phyloP scores from a whole-genome alignment of 1,140 invertebrate genomes.

The Drosophila willistoni region DNA sequence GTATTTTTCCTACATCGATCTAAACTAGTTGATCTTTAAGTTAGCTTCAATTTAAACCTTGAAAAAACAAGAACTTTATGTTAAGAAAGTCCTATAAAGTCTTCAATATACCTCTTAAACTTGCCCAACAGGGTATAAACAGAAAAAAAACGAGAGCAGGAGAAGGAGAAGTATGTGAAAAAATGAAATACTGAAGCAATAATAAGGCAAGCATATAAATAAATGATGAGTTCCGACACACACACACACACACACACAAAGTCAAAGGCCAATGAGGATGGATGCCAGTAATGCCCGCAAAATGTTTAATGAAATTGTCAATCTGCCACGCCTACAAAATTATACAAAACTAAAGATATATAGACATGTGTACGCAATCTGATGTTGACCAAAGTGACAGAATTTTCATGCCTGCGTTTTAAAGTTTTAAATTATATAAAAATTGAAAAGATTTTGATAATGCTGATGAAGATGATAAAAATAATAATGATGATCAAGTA shows the following conservation, averaged over 20 bases:
- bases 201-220: slow-evolving; percentile 70
- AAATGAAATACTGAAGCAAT: slow-evolving; percentile 63
- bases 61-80: no score
- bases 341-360: not conserved
- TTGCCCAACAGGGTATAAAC: not conserved
- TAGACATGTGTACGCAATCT: slow-evolving; percentile 5
- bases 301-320: slow-evolving; percentile 47
- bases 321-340: slow-evolving; percentile 22
- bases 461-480: not conserved
- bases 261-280: slow-evolving; percentile 31
- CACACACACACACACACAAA: slow-evolving; percentile 43
- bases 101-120: not conserved
- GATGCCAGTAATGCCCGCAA: slow-evolving; percentile 25
- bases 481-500: not conserved
- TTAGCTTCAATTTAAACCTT: no score
- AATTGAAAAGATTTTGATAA: not conserved
- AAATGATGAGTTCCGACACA: slow-evolving; percentile 65
- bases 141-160: not conserved
- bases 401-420: not conserved
- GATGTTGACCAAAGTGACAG: not conserved
- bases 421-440: not conserved
- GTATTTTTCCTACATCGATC: no score
- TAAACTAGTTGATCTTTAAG: no score
- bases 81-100: not conserved
- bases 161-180: slow-evolving; percentile 41